Evolutionary conservation across 2,888 invertebrate genomes (phyloP).

Genomic region (Oegoconia quadripuncta): DNA sequence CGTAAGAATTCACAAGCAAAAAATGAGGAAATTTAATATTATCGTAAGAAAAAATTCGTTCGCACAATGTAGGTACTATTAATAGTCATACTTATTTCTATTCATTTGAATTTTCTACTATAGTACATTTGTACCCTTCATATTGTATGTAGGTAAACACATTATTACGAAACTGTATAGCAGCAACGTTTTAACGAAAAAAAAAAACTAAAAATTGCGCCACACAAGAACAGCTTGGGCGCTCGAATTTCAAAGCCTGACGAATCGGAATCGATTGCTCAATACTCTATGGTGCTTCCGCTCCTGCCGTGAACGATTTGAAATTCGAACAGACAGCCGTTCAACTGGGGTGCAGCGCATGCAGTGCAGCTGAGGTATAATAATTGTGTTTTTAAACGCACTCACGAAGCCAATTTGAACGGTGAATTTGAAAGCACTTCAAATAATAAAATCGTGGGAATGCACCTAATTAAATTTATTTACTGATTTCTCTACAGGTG

Average conservation of each 20-base stretch:
- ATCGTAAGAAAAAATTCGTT: too few relatives aligned
- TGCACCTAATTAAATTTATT: background rate
- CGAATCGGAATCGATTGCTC: constrained; percentile 53
- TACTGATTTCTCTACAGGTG: background rate
- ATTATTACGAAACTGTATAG: constrained; percentile 3
- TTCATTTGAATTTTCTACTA: too few relatives aligned
- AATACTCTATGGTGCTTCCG: constrained; percentile 30
- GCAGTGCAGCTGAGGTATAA: constrained; percentile 29
- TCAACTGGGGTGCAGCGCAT: constrained; percentile 42
- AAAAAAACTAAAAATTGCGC: constrained; percentile 32
- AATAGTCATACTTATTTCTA: too few relatives aligned
- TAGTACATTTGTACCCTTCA: too few relatives aligned
- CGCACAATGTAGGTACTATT: too few relatives aligned
- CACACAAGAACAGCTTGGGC: constrained; percentile 32
- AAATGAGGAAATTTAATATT: too few relatives aligned
- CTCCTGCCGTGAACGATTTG: constrained; percentile 13
- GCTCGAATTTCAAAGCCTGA: constrained; percentile 54
- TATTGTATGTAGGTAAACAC: background rate
- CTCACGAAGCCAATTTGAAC: constrained; percentile 24
- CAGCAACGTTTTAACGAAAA: constrained; percentile 9
- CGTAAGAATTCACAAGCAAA: too few relatives aligned
- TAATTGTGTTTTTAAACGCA: constrained; percentile 28
- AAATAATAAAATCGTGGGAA: constrained; percentile 8
- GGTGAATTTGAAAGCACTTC: background rate
- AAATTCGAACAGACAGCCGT: constrained; percentile 31